These are phyloP conservation scores for Leptoteleia sp. DNA, from an alignment of 1,140 invertebrate genomes.

Conservation along the genomic window DNA sequence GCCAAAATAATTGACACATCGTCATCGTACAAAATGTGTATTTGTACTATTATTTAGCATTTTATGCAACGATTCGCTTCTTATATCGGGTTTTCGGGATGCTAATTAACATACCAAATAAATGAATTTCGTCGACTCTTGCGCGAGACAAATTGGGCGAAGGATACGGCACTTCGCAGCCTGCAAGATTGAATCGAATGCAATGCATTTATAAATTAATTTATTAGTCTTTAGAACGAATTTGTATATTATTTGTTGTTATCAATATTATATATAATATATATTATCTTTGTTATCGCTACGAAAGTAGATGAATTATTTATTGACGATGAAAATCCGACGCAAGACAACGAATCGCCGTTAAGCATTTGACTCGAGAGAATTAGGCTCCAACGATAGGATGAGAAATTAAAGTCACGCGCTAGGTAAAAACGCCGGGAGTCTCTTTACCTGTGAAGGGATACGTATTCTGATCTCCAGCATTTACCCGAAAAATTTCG, in stretches of 20 bases:
- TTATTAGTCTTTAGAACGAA: constrained; percentile 62
- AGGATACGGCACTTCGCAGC: constrained; percentile 5
- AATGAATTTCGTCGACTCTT: constrained; percentile 51
- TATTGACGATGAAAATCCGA: constrained; percentile 63
- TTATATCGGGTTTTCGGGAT: constrained; percentile 60
- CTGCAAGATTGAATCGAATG: constrained; percentile 54
- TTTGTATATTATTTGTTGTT: constrained; percentile 68
- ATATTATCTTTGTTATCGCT: constrained; percentile 67
- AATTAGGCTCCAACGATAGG: background rate
- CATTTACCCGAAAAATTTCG: constrained; percentile 33
- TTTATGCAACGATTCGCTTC: constrained; percentile 51
- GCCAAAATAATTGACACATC: constrained; percentile 39
- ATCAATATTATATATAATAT: constrained; percentile 63
- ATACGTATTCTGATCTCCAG: constrained; percentile 25
- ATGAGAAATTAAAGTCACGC: constrained; percentile 17
- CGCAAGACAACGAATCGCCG: constrained; percentile 42
- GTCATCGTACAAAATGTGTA: constrained; percentile 29
- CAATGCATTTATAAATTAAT: constrained; percentile 67
- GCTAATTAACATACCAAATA: constrained; percentile 55
- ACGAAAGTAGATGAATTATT: constrained; percentile 68
- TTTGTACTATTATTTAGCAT: constrained; percentile 45
- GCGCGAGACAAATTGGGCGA: constrained; percentile 9
- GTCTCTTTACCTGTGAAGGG: constrained; percentile 50
- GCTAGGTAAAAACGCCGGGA: constrained; percentile 23
- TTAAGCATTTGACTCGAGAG: constrained; percentile 15